Evolutionary conservation across 2,113 vertebrate genomes (phyloP).

Genomic region (Pterocles gutturalis): DNA sequence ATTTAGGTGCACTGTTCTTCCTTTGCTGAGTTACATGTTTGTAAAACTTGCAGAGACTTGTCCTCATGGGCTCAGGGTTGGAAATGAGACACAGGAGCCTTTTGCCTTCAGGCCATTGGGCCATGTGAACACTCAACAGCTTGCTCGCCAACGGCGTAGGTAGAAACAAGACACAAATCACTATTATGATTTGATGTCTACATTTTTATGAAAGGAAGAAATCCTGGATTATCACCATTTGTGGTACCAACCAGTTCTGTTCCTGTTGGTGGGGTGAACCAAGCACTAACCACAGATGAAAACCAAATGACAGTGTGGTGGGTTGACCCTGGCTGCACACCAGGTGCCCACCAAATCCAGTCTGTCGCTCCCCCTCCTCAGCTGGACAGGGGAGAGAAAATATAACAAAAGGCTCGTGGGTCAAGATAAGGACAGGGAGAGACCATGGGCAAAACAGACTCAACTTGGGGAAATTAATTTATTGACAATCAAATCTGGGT

Average conservation of each 20-base stretch:
- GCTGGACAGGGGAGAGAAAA: too few species aligned
- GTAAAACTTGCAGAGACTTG: not conserved
- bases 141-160: not conserved
- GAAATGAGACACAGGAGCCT: not conserved
- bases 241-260: not conserved
- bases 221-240: not conserved
- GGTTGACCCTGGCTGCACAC: too few species aligned
- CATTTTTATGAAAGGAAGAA: not conserved
- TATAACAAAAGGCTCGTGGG: too few species aligned
- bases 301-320: not conserved
- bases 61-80: rapidly evolving
- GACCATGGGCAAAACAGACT: too few species aligned
- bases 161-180: not conserved
- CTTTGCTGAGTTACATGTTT: not conserved
- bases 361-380: too few species aligned
- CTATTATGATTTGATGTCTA: not conserved
- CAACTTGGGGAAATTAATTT: too few species aligned
- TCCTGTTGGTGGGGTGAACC: not conserved
- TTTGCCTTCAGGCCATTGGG: not conserved
- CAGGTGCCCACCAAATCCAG: too few species aligned
- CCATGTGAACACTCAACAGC: not conserved
- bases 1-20: not conserved
- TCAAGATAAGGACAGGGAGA: too few species aligned
- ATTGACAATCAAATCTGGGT: too few species aligned
- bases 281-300: not conserved